A percentile compares a stretch with the other conserved stretches of the same genome.
phyloP scores from a whole-genome alignment of 2,797 vertebrate species.

The Remorina albescens region DNA sequence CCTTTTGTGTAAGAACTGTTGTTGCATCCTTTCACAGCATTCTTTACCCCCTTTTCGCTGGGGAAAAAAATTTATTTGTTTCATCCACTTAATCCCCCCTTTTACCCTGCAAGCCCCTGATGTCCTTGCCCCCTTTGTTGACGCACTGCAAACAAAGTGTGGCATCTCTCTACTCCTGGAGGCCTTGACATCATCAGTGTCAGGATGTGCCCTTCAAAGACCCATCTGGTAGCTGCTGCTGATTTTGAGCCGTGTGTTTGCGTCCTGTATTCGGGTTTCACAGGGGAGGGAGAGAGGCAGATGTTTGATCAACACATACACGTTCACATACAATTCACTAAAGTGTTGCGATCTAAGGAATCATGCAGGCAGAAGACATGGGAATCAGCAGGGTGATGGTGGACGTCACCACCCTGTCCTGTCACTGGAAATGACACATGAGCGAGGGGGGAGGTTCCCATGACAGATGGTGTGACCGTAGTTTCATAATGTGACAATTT shows the following conservation, averaged over 20 bases:
- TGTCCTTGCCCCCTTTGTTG: constrained; percentile 57
- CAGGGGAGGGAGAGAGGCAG: neutral
- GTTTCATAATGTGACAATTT: constrained; percentile 46
- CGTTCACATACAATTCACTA: neutral
- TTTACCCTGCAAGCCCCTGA: constrained; percentile 36
- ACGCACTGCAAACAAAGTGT: constrained; percentile 61
- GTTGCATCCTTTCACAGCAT: too few relatives aligned
- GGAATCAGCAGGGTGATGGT: constrained; percentile 5
- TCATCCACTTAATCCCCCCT: constrained; percentile 5
- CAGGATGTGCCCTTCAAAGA: constrained; percentile 63
- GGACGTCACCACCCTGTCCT: constrained; percentile 2
- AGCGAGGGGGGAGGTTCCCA: constrained; percentile 28
- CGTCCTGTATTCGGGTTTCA: constrained; percentile 13
- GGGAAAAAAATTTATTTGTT: constrained; percentile 1
- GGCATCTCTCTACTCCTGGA: constrained; percentile 61
- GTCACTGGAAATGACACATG: constrained; percentile 43
- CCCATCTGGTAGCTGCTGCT: constrained; percentile 63
- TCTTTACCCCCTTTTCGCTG: too few relatives aligned
- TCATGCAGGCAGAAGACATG: neutral
- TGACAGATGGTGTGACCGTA: constrained; percentile 24
- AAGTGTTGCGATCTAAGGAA: neutral
- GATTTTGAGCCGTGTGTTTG: constrained; percentile 22
- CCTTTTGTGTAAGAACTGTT: neutral
- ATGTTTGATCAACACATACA: constrained; percentile 12
- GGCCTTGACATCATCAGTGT: constrained; percentile 55